These are phyloP conservation scores for Anhinga anhinga DNA, from an alignment of 2,113 vertebrate genomes.

Conservation along the genomic window DNA sequence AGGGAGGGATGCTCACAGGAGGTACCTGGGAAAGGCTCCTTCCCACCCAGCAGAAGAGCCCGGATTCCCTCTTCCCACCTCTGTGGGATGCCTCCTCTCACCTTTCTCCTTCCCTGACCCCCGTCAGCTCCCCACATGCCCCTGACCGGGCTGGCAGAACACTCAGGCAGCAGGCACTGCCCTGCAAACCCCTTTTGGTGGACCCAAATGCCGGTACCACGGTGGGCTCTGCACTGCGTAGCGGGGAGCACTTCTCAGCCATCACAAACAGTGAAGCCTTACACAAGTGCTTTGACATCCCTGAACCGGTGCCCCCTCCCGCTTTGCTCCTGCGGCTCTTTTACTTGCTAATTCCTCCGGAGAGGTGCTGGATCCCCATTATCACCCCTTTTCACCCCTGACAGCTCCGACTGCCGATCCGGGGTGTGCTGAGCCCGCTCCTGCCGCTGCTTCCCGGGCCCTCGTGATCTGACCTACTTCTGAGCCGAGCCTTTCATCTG, in stretches of 20 bases:
- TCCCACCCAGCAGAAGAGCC: neutral
- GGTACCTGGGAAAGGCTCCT: neutral
- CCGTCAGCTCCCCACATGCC: accelerated
- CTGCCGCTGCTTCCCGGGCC: accelerated
- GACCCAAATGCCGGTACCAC: accelerated
- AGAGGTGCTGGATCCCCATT: neutral
- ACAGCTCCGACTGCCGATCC: neutral
- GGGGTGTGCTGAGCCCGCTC: neutral
- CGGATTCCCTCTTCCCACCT: neutral
- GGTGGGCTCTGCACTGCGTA: accelerated
- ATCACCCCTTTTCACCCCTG: neutral
- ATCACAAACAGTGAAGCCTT: neutral
- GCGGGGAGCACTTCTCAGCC: neutral
- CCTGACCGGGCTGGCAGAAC: accelerated
- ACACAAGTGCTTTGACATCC: neutral
- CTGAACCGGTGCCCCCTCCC: neutral
- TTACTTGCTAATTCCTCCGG: neutral
- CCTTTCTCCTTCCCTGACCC: neutral
- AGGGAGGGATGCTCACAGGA: neutral
- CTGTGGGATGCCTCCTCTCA: neutral
- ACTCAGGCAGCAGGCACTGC: neutral
- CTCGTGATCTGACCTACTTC: neutral
- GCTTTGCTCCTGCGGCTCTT: neutral
- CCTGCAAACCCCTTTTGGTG: no score
- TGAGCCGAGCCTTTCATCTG: neutral